Percentiles rank a stretch among this genome's conserved stretches.
Evolutionary conservation across 2,888 invertebrate genomes (phyloP).

Genomic region (Oxycera nigricornis): DNA sequence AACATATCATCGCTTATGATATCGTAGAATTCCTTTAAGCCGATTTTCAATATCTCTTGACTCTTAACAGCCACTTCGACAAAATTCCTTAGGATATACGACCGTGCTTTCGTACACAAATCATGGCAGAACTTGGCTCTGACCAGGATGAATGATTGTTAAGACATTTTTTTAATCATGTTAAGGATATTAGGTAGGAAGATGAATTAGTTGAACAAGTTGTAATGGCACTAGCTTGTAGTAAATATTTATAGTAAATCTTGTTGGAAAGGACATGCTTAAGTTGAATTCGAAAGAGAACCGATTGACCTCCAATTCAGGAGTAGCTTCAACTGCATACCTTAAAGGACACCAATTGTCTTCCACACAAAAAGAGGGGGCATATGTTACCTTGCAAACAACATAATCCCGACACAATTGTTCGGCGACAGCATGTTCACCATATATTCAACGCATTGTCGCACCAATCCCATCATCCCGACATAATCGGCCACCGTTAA

Average conservation of each 20-base stretch:
- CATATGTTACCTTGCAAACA: constrained; percentile 75
- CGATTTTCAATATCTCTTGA: constrained; percentile 75
- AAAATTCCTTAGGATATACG: constrained; percentile 79
- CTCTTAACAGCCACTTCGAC: constrained; percentile 75
- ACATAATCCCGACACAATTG: constrained; percentile 85
- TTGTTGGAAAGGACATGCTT: no score
- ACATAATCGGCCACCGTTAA: constrained; percentile 89
- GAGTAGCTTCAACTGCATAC: no score
- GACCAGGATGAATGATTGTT: no score
- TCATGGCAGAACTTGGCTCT: constrained; percentile 75
- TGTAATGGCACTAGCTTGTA: no score
- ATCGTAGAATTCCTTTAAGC: constrained; percentile 75
- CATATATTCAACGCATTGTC: constrained; percentile 81
- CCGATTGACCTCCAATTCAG: no score
- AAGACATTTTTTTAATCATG: no score
- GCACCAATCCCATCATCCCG: constrained; percentile 80
- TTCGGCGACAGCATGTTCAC: constrained; percentile 71
- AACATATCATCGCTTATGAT: constrained; percentile 84
- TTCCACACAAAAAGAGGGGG: no score
- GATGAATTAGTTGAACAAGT: no score
- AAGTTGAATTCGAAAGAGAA: no score
- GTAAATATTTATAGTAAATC: no score
- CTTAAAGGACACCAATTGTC: no score
- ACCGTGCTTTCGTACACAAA: constrained; percentile 72
- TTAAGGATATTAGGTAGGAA: no score